These are phyloP conservation scores for Toxostoma redivivum DNA, from an alignment of 2,113 vertebrate species.

Conservation along the genomic window DNA sequence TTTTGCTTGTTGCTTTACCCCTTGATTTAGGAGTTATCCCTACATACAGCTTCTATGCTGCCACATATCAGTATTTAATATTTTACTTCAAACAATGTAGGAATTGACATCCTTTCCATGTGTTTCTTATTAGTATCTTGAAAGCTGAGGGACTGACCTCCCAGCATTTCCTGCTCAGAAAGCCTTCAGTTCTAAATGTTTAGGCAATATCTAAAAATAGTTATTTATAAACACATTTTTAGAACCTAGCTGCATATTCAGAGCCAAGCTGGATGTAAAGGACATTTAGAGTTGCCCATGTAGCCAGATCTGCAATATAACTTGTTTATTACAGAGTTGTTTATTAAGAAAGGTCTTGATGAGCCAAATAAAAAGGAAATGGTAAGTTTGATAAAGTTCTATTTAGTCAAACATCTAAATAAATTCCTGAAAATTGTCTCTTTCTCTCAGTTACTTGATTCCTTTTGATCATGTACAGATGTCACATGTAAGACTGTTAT, in stretches of 20 bases:
- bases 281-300: neutral
- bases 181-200: neutral
- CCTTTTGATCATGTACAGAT: conserved; percentile 72
- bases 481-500: conserved; percentile 17
- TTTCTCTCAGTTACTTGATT: conserved; percentile 36
- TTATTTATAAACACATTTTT: conserved; percentile 44
- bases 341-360: conserved; percentile 34
- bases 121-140: conserved; percentile 32
- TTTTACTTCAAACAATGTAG: conserved; percentile 21
- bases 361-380: conserved; percentile 62
- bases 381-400: conserved; percentile 47
- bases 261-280: neutral
- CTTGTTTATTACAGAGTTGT: conserved; percentile 50
- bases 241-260: conserved; percentile 9
- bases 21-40: neutral
- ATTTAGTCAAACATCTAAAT: conserved; percentile 52
- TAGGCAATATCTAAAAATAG: neutral
- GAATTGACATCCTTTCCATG: conserved; percentile 21
- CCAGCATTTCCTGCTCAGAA: conserved; percentile 24
- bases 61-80: neutral
- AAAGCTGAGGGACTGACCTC: neutral
- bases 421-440: conserved; percentile 51
- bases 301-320: conserved; percentile 14
- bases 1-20: neutral
- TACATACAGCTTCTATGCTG: neutral